Conservation (phyloP, 2,797 vertebrate genomes). For the Notolabrus celidotus region DNA sequence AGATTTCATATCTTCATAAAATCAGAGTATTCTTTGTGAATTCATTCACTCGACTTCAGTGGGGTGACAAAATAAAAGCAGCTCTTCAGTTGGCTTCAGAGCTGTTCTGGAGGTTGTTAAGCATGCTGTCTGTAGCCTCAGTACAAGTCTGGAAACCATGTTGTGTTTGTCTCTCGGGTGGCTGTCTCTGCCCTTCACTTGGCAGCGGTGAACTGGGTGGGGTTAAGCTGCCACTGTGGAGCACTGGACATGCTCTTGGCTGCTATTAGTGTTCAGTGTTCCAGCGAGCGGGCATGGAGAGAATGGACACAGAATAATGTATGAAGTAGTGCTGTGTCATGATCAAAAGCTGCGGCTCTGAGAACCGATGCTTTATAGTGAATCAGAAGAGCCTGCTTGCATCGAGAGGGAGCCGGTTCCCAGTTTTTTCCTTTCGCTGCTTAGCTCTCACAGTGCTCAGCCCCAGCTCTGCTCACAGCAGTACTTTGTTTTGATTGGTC, state of each 20-base stretch:
- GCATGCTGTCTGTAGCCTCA: slow-evolving; percentile 31
- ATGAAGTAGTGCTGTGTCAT: too few species aligned
- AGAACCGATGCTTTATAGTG: too few species aligned
- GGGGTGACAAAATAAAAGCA: slow-evolving; percentile 33
- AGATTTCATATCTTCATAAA: slow-evolving; percentile 33
- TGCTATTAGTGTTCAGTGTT: slow-evolving; percentile 69
- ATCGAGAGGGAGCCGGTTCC: too few species aligned
- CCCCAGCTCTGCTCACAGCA: too few species aligned
- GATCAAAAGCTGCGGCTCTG: too few species aligned
- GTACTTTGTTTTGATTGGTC: too few species aligned
- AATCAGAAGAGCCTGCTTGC: too few species aligned
- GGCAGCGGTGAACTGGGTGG: slow-evolving; percentile 28
- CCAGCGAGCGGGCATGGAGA: slow-evolving; percentile 43
- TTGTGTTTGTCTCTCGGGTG: slow-evolving; percentile 31
- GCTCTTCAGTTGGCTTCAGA: slow-evolving; percentile 19
- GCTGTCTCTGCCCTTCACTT: slow-evolving; percentile 26
- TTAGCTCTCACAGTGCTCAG: too few species aligned
- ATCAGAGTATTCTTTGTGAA: slow-evolving; percentile 23
- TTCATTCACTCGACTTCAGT: slow-evolving; percentile 15
- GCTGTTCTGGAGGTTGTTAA: slow-evolving; percentile 45
- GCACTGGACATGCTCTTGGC: slow-evolving; percentile 33
- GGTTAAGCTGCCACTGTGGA: slow-evolving; percentile 39
- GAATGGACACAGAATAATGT: slow-evolving; percentile 73
- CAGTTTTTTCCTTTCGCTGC: too few species aligned
- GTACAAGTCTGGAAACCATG: slow-evolving; percentile 35